Conservation (phyloP, 2,888 invertebrate species). For the Deroplatys truncata region DNA sequence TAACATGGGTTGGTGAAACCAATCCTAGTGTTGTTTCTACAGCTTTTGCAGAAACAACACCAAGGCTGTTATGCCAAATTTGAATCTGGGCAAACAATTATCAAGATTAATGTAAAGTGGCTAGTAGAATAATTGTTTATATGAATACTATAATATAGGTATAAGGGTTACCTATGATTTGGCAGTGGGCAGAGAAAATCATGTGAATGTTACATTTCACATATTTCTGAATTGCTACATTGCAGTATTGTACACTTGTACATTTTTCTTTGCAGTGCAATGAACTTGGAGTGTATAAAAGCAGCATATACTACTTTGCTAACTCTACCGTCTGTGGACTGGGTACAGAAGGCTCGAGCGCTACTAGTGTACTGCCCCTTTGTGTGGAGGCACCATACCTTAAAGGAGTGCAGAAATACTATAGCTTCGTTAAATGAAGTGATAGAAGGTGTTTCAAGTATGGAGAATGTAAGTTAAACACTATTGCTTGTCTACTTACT, state of each 20-base stretch:
- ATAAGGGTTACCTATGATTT: no score
- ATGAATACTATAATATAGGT: no score
- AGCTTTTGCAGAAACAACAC: no score
- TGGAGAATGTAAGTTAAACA: not conserved
- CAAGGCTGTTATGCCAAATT: no score
- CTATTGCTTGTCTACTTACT: not conserved
- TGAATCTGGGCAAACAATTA: no score
- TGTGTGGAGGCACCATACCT: not conserved
- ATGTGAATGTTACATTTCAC: no score
- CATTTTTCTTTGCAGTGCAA: not conserved
- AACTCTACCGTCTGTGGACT: not conserved
- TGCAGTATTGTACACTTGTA: not conserved
- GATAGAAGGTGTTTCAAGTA: not conserved
- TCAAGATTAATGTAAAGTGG: no score
- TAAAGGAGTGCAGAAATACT: not conserved
- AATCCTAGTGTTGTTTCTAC: no score
- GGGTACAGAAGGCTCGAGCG: not conserved
- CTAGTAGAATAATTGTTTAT: no score
- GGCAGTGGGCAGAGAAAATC: no score
- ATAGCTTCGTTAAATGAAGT: not conserved
- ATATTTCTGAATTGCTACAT: no score
- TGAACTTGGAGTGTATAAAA: not conserved
- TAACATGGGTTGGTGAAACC: no score
- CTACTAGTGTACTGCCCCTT: not conserved
- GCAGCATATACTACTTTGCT: not conserved